These are phyloP conservation scores for Caenorhabditis japonica DNA, from an alignment of 2,888 invertebrate species.

Conservation along the genomic window DNA sequence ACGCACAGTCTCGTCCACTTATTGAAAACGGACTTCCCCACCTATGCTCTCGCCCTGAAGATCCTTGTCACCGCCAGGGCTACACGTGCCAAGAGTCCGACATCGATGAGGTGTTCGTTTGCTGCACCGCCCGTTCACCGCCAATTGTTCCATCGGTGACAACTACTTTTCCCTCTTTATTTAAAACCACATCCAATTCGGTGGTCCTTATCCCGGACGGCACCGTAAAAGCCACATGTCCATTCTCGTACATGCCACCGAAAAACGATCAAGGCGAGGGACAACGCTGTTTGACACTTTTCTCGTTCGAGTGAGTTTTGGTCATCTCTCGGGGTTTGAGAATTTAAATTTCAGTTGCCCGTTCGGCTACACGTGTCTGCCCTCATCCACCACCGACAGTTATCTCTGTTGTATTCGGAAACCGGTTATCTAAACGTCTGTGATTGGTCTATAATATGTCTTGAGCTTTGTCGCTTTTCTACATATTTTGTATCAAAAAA, in stretches of 20 bases:
- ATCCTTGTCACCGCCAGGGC: constrained; percentile 54
- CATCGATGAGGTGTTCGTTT: constrained; percentile 46
- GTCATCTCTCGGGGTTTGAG: not conserved
- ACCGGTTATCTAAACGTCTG: constrained; percentile 30
- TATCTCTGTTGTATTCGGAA: constrained; percentile 61
- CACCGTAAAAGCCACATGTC: constrained; percentile 24
- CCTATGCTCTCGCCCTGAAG: constrained; percentile 56
- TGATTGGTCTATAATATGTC: no score
- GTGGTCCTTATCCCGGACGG: not conserved
- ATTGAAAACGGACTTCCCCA: constrained; percentile 40
- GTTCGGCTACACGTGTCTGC: constrained; percentile 62
- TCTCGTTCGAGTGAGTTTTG: constrained; percentile 54
- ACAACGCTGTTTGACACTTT: constrained; percentile 47
- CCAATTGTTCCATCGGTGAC: constrained; percentile 7
- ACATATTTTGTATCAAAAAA: no score
- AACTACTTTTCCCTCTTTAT: constrained; percentile 3
- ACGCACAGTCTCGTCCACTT: constrained; percentile 40
- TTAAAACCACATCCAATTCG: not conserved
- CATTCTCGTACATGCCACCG: constrained; percentile 53
- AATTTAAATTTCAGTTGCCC: constrained; percentile 57
- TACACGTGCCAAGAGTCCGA: constrained; percentile 58
- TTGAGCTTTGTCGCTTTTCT: no score
- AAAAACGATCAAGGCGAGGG: constrained; percentile 42
- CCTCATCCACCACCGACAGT: constrained; percentile 58
- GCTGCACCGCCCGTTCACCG: constrained; percentile 27